Percentiles rank a stretch among this genome's conserved stretches.
phyloP scores from a whole-genome alignment of 2,888 invertebrate species.

The Pandemis heparana region DNA sequence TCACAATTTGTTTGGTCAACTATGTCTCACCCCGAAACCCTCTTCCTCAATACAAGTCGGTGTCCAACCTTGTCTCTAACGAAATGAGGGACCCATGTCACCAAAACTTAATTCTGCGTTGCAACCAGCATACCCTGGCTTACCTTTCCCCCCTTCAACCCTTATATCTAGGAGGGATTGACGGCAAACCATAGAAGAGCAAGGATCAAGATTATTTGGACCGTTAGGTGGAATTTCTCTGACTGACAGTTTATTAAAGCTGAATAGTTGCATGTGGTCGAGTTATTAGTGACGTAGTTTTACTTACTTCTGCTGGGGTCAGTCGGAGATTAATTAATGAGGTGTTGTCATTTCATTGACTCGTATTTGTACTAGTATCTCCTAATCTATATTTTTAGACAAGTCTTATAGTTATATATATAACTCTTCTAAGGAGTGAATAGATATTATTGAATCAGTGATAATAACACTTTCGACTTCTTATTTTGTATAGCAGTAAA shows the following conservation, averaged over 20 bases:
- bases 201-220: constrained; percentile 6
- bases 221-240: constrained; percentile 21
- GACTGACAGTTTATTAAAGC: constrained; percentile 38
- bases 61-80: constrained; percentile 30
- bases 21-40: constrained; percentile 18
- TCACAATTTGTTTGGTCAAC: constrained; percentile 29
- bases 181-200: background rate
- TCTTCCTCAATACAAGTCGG: constrained; percentile 27
- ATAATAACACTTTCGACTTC: too few relatives aligned
- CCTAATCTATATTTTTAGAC: too few relatives aligned
- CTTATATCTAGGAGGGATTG: background rate
- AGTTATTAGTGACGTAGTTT: constrained; percentile 35
- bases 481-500: too few relatives aligned
- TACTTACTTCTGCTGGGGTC: background rate
- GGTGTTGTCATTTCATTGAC: background rate
- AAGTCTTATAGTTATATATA: too few relatives aligned
- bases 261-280: constrained; percentile 38
- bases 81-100: constrained; percentile 41
- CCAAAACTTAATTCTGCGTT: constrained; percentile 40
- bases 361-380: too few relatives aligned
- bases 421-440: too few relatives aligned
- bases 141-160: background rate
- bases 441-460: too few relatives aligned
- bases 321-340: background rate
- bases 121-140: constrained; percentile 18